Evolutionary conservation across 2,113 vertebrate genomes (phyloP).

Genomic region (Phoenicopterus ruber): DNA sequence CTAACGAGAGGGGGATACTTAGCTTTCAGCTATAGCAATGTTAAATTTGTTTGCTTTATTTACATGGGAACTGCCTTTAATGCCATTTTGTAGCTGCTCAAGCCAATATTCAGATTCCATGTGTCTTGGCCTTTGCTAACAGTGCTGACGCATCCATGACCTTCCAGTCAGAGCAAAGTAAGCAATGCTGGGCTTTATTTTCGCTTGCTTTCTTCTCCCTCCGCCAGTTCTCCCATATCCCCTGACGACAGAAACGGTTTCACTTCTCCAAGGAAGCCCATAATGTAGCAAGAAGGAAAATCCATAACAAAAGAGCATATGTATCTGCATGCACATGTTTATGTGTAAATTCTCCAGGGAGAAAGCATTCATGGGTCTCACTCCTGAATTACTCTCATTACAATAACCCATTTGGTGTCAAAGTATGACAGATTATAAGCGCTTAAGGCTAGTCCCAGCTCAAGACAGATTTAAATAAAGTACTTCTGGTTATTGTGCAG

Average conservation of each 20-base stretch:
- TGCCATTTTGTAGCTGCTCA: neutral
- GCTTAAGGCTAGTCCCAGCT: constrained; percentile 42
- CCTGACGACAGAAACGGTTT: neutral
- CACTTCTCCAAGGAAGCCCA: neutral
- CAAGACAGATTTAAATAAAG: constrained; percentile 56
- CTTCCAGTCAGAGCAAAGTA: neutral
- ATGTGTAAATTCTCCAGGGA: constrained; percentile 47
- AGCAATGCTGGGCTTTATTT: neutral
- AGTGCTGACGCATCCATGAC: neutral
- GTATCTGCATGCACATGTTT: constrained; percentile 12
- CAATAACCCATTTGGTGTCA: constrained; percentile 56
- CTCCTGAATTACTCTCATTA: constrained; percentile 55
- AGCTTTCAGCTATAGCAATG: neutral
- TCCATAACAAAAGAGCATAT: neutral
- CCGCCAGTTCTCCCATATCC: neutral
- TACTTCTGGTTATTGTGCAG: constrained; percentile 61
- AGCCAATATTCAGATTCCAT: neutral
- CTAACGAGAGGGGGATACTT: neutral
- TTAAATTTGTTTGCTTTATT: neutral
- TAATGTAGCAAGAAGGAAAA: constrained; percentile 6
- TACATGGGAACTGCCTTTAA: neutral
- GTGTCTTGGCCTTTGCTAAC: neutral
- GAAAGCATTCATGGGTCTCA: neutral
- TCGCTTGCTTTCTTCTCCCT: neutral
- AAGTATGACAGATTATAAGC: constrained; percentile 50